Base-by-base conservation (phyloP, 2,113 vertebrate genomes). In the Amazona vittata region DNA sequence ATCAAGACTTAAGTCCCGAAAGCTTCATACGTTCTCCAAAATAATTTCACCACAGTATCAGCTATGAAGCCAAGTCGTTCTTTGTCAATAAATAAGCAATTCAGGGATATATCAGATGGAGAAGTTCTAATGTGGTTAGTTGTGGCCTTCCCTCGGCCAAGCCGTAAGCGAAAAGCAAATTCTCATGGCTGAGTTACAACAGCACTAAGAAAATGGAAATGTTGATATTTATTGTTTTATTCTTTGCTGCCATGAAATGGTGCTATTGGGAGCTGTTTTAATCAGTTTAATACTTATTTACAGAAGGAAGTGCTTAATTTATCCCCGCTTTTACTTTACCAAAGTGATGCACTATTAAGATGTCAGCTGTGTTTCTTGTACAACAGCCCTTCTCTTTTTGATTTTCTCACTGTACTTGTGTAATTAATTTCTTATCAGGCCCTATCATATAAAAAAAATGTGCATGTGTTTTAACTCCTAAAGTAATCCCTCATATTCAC, bases 281-380 rank as follows among this genome's bases (percentile, higher is more conserved):
- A 93, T 86, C 70, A 85, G 84, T 90, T 87, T 87, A 83, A 89
- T 93, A 85, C 31, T 79, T 89, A 84, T 18, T 92, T 86, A 89
- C 65, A 79, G 89, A 75, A 57, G 29, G 41, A 92, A 82, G 49
- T 52, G 33, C 65, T 82, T 95, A n/a, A 87, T 87, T 91, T 85
- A 89, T 83, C 31, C 21, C 49, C 10, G 2, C 59, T 67, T 74
- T 84, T 47, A 46, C 53, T n/a, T 39, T 62, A 47, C 57, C 47
- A 68, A 15, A 83, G 25, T 53, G 47, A 17, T 64, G 10, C 4
- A 5, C 9, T 41, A 57, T 6, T 52, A 69, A 65, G 63, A 52
- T 59, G 39, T 77, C 78, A 57, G 70, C 84, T 44, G 18, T 41
- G 52, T 41, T 79, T 75, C 43, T 26, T 62, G 33, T 9, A 69